Conservation (phyloP, 2,797 vertebrate genomes). For the Hirundo rustica region DNA sequence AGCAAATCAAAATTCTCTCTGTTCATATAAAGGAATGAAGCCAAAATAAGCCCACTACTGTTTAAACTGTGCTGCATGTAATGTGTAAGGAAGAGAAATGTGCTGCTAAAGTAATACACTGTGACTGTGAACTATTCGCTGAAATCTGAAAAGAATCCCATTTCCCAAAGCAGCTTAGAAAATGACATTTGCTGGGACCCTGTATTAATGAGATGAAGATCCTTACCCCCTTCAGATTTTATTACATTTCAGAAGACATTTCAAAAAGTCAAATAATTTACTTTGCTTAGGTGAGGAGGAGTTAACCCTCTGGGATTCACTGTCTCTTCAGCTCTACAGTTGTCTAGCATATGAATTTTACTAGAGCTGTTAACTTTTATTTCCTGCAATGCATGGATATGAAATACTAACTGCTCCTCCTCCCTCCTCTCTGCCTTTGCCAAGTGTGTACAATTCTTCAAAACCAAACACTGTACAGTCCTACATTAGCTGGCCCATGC, state of each 20-base stretch:
- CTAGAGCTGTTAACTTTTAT: slow-evolving; percentile 64
- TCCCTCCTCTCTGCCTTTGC: not conserved
- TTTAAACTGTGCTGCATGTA: slow-evolving; percentile 62
- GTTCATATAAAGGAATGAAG: slow-evolving; percentile 66
- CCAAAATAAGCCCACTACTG: slow-evolving; percentile 67
- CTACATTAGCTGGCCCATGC: not conserved
- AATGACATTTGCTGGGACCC: slow-evolving; percentile 71
- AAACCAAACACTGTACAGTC: not conserved
- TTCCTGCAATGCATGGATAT: slow-evolving; percentile 30
- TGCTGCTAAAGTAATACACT: slow-evolving; percentile 56
- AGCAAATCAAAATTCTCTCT: slow-evolving; percentile 74
- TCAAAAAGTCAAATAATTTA: slow-evolving; percentile 72
- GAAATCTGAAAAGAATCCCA: slow-evolving; percentile 62
- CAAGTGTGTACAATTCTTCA: slow-evolving; percentile 13
- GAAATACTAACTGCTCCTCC: slow-evolving; percentile 36
- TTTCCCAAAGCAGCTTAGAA: slow-evolving; percentile 65
- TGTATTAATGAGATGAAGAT: slow-evolving; percentile 72
- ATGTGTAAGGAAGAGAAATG: slow-evolving; percentile 64
- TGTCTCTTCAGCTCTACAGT: slow-evolving; percentile 53
- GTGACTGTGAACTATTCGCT: slow-evolving; percentile 46
- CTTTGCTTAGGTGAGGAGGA: slow-evolving; percentile 70
- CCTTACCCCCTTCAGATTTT: slow-evolving; percentile 63
- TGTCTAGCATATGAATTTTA: slow-evolving; percentile 65
- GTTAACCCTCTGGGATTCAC: slow-evolving; percentile 66
- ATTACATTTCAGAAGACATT: slow-evolving; percentile 70